These are phyloP conservation scores for Microtus richardsoni DNA, from an alignment of 2,113 vertebrate genomes.

Conservation along the genomic window DNA sequence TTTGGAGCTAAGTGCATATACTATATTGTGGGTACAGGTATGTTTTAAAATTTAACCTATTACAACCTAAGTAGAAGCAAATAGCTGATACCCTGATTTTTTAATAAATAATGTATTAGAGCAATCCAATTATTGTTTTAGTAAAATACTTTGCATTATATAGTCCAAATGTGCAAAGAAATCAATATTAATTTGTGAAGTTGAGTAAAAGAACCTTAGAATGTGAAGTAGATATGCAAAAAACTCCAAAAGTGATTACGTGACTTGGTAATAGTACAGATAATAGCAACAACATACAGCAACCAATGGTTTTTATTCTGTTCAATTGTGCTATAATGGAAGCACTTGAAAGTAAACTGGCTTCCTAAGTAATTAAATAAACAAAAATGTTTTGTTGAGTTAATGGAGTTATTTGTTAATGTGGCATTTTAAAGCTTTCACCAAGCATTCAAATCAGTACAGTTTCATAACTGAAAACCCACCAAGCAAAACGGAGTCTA, in stretches of 20 bases:
- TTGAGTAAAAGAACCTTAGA: not conserved
- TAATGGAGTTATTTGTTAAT: slow-evolving; percentile 6
- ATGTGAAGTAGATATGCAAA: not conserved
- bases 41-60: slow-evolving; percentile 38
- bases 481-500: not conserved
- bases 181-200: not conserved
- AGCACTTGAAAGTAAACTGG: not conserved
- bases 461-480: slow-evolving; percentile 15
- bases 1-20: not conserved
- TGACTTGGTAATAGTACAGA: not conserved
- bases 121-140: slow-evolving; percentile 28
- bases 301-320: not conserved
- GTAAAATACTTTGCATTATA: not conserved
- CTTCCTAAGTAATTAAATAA: not conserved
- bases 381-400: slow-evolving; percentile 43
- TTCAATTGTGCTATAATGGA: not conserved
- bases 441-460: not conserved
- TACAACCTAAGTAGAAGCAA: not conserved
- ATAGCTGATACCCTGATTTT: not conserved
- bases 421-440: slow-evolving; percentile 13
- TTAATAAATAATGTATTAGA: not conserved
- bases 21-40: not conserved
- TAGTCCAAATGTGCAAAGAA: slow-evolving; percentile 24
- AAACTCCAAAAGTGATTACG: slow-evolving; percentile 26
- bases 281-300: not conserved